phyloP scores from a whole-genome alignment of 2,113 vertebrate species.

The Sander lucioperca region DNA sequence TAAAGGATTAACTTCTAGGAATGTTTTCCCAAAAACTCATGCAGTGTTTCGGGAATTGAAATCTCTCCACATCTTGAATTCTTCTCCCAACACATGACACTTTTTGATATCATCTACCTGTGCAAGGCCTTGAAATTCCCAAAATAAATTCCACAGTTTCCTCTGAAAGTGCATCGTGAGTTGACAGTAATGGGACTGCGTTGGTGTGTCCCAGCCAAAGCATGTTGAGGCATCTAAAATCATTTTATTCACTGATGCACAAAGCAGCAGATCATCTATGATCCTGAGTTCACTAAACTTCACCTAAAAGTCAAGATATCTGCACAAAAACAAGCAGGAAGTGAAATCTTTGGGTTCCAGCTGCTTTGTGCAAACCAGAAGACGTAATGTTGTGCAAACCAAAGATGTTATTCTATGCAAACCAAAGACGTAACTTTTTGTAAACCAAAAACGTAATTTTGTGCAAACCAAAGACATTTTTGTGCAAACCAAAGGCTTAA shows the following conservation, averaged over 20 bases:
- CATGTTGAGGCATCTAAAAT: not conserved
- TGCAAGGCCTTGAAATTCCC: no score
- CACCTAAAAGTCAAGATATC: not conserved
- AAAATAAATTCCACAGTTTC: not conserved
- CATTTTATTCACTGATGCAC: not conserved
- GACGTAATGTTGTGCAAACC: no score
- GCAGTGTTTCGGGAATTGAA: not conserved
- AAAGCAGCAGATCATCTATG: no score
- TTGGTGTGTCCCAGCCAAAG: no score
- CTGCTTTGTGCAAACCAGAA: no score
- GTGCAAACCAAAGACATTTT: no score
- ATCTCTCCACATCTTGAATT: slow-evolving; percentile 17
- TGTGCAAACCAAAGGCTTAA: no score
- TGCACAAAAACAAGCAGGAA: not conserved
- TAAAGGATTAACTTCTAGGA: not conserved
- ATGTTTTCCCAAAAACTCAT: not conserved
- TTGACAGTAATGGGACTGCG: not conserved
- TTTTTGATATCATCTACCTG: not conserved
- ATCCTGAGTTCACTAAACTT: not conserved
- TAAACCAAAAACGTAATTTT: no score
- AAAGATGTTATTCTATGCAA: no score
- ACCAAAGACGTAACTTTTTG: no score
- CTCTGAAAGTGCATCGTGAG: not conserved
- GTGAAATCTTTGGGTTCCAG: no score
- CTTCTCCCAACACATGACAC: not conserved